These are phyloP conservation scores for Trematocara variabile DNA, from an alignment of 2,113 vertebrate genomes.

Conservation along the genomic window DNA sequence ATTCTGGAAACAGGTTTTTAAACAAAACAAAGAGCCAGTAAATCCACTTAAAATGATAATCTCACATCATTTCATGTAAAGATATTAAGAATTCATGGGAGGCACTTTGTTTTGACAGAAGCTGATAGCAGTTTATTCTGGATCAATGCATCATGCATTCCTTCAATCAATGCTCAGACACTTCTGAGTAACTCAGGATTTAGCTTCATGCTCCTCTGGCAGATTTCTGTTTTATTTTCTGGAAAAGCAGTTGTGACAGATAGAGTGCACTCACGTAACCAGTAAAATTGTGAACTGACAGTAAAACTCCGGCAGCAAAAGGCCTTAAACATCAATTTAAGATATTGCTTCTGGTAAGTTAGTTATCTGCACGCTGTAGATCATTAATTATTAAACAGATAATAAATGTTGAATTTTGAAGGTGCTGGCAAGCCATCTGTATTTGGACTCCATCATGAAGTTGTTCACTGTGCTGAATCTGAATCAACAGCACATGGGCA, in stretches of 20 bases:
- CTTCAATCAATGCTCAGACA: not conserved
- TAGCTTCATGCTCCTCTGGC: not conserved
- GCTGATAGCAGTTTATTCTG: not conserved
- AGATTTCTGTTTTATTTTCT: not conserved
- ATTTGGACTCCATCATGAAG: not conserved
- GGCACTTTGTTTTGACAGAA: not conserved
- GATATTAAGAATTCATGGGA: not conserved
- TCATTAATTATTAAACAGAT: conserved; percentile 52
- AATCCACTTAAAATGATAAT: not conserved
- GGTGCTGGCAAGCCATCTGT: not conserved
- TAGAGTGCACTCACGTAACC: not conserved
- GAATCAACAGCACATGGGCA: not conserved
- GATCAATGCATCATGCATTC: not conserved
- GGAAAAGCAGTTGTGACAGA: not conserved
- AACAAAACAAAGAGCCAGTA: not conserved
- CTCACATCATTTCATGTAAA: not conserved
- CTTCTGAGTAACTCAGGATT: not conserved
- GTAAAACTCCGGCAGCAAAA: not conserved
- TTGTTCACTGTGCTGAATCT: not conserved
- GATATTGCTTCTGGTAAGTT: not conserved
- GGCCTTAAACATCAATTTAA: conserved; percentile 4
- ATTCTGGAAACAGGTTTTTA: not conserved
- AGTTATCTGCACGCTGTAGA: conserved; percentile 8
- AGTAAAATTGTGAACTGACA: not conserved
- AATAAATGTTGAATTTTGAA: conserved; percentile 7